Evolutionary conservation across 2,113 vertebrate species (phyloP), one percentile per base, ranked within the genome.

Genomic region (Drymodes brunneopygia): DNA sequence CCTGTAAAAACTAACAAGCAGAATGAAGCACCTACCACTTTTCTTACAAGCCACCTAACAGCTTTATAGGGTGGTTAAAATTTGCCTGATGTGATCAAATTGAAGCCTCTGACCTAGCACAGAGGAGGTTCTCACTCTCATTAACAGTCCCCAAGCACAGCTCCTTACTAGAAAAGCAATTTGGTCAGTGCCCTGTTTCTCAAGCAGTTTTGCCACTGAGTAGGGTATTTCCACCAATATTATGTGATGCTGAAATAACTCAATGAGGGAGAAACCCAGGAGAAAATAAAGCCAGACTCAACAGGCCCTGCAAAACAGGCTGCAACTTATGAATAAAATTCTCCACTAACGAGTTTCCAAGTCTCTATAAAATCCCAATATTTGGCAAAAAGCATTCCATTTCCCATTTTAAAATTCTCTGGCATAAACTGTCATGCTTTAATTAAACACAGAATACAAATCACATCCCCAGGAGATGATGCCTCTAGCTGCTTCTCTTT

Each of bases 361-460:
- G 61, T 70, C 54, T 86, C 67, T 72, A 23, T 58, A 85, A 97
- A 96, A 97, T 58, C 70, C 64, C 64, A 92, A 4, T 95, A 91
- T 96, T 94, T 96, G 90, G 83, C 91, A 94, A 80, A 79, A 60
- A 53, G 15, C 4, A 0, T 69, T 86, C 64, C 19, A 70, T 62
- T 91, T 77, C 71, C 66, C 81, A 81, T 61, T 93, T 92, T 75
- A 66, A 91, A 75, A 89, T 75, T 48, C 64, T 86, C 81, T 94
- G 81, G 81, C 81, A 75, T 83, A 54, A 96, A 92, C 71, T 56
- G 51, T 42, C 65, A 53, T 17, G 50, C 71, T 95, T 95, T 95
- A 94, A 96, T 93, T 94, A 95, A 96, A 70, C 71, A 83, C 56
- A 56, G 44, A 95, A 88, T 44, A 69, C 94, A 96, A 90, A 92